Conservation (phyloP, 2,888 invertebrate genomes). For the Sturmia bella region DNA sequence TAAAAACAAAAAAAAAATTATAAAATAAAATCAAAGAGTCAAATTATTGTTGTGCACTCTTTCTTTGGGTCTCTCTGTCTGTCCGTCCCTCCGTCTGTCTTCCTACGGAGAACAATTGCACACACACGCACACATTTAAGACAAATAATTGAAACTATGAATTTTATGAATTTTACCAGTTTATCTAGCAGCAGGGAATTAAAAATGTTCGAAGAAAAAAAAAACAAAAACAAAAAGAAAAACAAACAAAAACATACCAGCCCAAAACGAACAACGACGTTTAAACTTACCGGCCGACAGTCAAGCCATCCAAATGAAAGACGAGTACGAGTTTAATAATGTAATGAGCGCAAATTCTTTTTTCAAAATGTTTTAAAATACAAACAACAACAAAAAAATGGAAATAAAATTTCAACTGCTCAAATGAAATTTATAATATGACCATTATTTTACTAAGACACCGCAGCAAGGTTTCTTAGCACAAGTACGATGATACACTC, state of each 20-base stretch:
- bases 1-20: conserved; percentile 45
- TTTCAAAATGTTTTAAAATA: conserved; percentile 34
- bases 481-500: conserved; percentile 40
- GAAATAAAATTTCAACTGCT: conserved; percentile 48
- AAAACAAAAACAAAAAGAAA: conserved; percentile 7
- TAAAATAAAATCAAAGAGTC: conserved; percentile 65
- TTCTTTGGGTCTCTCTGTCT: conserved; percentile 10
- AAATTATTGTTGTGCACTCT: conserved; percentile 48
- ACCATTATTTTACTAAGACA: conserved; percentile 49
- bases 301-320: conserved; percentile 48
- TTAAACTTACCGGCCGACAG: conserved; percentile 7
- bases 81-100: background rate
- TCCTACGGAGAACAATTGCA: conserved; percentile 22
- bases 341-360: conserved; percentile 63
- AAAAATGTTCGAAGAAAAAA: too few species aligned
- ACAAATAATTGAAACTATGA: conserved; percentile 62
- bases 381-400: conserved; percentile 14
- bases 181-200: conserved; percentile 64
- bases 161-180: conserved; percentile 65
- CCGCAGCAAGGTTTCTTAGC: conserved; percentile 28
- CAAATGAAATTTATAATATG: conserved; percentile 55
- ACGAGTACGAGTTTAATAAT: conserved; percentile 56
- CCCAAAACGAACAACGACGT: conserved; percentile 20
- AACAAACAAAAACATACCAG: conserved; percentile 22
- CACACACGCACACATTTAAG: conserved; percentile 17